Percentiles rank a stretch among this genome's conserved stretches.
Evolutionary conservation across 92 coral and sea anemone genomes (phyloP).

Genomic region (Umimayanthus kanabou): DNA sequence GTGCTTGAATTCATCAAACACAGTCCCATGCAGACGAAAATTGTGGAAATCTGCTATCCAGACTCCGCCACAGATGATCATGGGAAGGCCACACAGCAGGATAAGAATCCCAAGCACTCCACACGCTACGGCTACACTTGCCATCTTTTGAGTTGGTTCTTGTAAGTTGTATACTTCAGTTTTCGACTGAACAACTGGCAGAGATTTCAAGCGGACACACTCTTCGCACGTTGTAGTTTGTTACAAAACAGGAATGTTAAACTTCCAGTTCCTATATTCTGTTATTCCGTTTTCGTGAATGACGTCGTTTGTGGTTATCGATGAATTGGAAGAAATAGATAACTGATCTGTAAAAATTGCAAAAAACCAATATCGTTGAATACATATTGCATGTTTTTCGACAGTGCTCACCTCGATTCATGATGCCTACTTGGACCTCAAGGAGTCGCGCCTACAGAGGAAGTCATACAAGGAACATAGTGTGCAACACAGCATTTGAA

Average conservation of each 20-base stretch:
- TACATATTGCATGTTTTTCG: neutral
- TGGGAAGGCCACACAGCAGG: neutral
- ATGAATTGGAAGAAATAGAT: neutral
- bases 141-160: neutral
- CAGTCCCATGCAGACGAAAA: neutral
- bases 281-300: neutral
- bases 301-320: neutral
- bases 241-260: neutral
- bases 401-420: neutral
- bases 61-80: conserved; percentile 16
- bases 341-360: neutral
- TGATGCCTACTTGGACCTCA: neutral
- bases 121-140: conserved; percentile 17
- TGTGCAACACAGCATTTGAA: neutral
- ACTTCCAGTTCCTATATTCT: neutral
- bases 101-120: conserved; percentile 20
- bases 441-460: neutral
- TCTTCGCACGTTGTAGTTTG: no score
- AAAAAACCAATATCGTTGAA: neutral
- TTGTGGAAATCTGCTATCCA: conserved; percentile 10
- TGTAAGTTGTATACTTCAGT: no score
- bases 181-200: neutral
- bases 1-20: neutral
- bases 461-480: neutral
- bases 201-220: neutral